These are phyloP conservation scores for Camponotus fellah DNA, from an alignment of 2,888 invertebrate genomes.

Conservation along the genomic window DNA sequence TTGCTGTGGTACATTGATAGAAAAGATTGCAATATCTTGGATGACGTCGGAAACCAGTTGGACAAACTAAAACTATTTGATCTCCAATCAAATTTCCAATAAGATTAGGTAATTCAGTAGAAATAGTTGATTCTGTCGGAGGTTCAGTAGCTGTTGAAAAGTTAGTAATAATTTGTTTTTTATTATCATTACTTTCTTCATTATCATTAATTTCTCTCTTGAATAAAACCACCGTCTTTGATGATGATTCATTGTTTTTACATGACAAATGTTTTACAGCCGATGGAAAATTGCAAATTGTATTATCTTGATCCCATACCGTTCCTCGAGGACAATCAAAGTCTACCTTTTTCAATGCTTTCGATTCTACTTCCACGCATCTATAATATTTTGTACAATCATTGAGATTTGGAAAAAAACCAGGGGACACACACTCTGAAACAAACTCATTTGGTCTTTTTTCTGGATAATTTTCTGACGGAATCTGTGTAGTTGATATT, in stretches of 20 bases:
- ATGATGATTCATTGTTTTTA: not conserved
- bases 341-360: conserved; percentile 88
- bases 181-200: not conserved
- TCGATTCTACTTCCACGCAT: conserved; percentile 53
- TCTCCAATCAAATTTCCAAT: conserved; percentile 87
- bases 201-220: not conserved
- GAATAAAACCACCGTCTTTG: not conserved
- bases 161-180: not conserved
- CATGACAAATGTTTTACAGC: conserved; percentile 4
- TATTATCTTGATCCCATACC: conserved; percentile 90
- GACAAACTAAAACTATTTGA: conserved; percentile 91
- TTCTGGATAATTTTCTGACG: not conserved
- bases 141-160: not conserved
- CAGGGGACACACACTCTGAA: conserved; percentile 52
- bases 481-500: not conserved
- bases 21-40: conserved; percentile 90
- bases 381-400: conserved; percentile 64
- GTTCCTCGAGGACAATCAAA: conserved; percentile 92
- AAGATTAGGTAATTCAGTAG: conserved; percentile 54
- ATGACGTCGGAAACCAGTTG: conserved; percentile 91
- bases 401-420: conserved; percentile 56
- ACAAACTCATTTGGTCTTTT: not conserved
- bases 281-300: conserved; percentile 88
- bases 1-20: conserved; percentile 91
- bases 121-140: not conserved